These are phyloP conservation scores for Myodes glareolus DNA, from an alignment of 2,113 vertebrate species.

Conservation along the genomic window DNA sequence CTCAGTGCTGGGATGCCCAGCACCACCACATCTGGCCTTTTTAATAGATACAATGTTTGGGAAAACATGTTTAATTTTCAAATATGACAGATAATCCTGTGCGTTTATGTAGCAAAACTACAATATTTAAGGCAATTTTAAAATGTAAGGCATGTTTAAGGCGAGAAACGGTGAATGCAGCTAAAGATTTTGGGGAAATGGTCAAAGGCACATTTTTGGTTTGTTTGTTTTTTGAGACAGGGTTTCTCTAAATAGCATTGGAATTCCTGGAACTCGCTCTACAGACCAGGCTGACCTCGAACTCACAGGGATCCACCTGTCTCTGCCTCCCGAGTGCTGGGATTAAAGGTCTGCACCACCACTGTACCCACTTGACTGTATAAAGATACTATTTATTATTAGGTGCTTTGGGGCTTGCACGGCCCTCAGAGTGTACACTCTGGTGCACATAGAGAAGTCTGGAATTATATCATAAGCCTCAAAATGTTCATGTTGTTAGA, in stretches of 20 bases:
- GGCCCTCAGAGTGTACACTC: background rate
- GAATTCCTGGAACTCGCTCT: background rate
- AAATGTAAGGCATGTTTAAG: background rate
- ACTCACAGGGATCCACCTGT: background rate
- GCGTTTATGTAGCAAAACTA: slow-evolving; percentile 40
- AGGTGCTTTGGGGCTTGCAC: background rate
- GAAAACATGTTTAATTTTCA: slow-evolving; percentile 50
- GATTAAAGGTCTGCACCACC: background rate
- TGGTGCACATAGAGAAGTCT: background rate
- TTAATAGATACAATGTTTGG: background rate
- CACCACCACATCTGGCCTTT: background rate
- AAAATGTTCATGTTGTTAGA: background rate
- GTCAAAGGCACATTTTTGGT: background rate
- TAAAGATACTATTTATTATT: slow-evolving; percentile 14
- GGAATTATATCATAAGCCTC: slow-evolving; percentile 33
- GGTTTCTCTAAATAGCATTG: background rate
- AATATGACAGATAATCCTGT: background rate
- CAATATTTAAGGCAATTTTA: background rate
- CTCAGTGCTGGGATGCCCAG: background rate
- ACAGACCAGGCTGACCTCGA: background rate
- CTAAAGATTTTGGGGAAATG: background rate
- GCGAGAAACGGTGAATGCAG: background rate
- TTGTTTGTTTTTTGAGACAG: background rate
- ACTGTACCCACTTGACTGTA: background rate
- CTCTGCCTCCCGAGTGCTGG: background rate